Evolutionary conservation across 2,113 vertebrate species (phyloP), one percentile per base, ranked within the genome.

Genomic region (Cryptotis parvus): DNA sequence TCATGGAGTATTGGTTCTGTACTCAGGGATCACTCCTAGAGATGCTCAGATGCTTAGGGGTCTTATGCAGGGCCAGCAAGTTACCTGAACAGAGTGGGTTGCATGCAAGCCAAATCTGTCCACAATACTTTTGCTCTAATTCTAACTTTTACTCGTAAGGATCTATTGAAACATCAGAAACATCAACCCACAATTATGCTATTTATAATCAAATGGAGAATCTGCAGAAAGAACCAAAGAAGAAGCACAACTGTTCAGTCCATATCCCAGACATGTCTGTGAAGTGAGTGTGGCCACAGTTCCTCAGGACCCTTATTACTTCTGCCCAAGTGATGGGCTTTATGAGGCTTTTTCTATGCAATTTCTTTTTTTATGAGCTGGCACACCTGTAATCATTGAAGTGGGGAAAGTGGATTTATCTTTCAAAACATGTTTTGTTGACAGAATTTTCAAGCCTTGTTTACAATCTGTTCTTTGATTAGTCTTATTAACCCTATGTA

Each of bases 171-270:
- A 45, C 43, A 45, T 45, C 11, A 6, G 11, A 45, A 45, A 45
- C 6, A 7, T 6, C 11, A 11, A 11, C 11, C 43, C 43, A 45
- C 11, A 45, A 45, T 45, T 45, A 45, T 45, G 43, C 43, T 11
- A 45, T 45, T 90, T 63, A 45, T 75, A 74, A 33, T 29, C 18
- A 87, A 52, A 29, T 69, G 24, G 24, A 93, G 22, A 91, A 80
- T 80, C 4, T 55, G 61, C 86, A 81, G 65, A 3, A 9, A 90
- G 26, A 86, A 2, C 9, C 49, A 20, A 93, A 87, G 52, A 15
- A 41, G 39, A 87, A 91, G 58, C 8, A 20, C 8, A 83, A 9
- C 8, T 9, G 14, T 39, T 72, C 15, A 33, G 4, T 4, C 15
- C 12, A 10, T 66, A 73, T 58, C 1, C 45, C 58, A 63, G 14